Base-by-base conservation (phyloP, 2,113 vertebrate genomes). In the Dolichotis patagonum region DNA sequence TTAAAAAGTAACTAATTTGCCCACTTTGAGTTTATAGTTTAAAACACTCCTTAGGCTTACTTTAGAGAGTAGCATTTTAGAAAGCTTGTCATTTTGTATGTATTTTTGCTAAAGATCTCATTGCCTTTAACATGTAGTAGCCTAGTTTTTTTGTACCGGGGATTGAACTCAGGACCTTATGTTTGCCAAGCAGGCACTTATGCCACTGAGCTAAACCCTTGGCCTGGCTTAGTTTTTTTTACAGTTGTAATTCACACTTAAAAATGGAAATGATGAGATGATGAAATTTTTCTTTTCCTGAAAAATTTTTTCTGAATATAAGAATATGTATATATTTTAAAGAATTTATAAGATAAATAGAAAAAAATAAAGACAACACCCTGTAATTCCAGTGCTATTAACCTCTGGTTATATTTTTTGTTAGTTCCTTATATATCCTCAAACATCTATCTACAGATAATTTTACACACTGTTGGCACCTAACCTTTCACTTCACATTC, bases 121-220 rank as follows among this genome's bases (percentile, higher is more conserved):
- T 32, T 95, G 30, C 14, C 5, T 75, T 19, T 49, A 46, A 73
- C 17, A 24, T 82, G 80, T 41, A 73, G 65, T 69, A 67, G 22
- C 80, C 52, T 78, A 49, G 22, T 14, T 85, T 92, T 94, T 85
- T n/a, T n/a, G n/a, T n/a, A n/a, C n/a, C n/a, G n/a, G n/a, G n/a
- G n/a, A n/a, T n/a, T n/a, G n/a, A n/a, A n/a, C n/a, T n/a, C n/a
- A n/a, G n/a, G n/a, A n/a, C n/a, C n/a, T n/a, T n/a, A n/a, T n/a
- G n/a, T n/a, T n/a, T n/a, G n/a, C n/a, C n/a, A n/a, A n/a, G n/a
- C n/a, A n/a, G n/a, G n/a, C n/a, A n/a, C n/a, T n/a, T n/a, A n/a
- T n/a, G n/a, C n/a, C n/a, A n/a, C n/a, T n/a, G n/a, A n/a, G n/a
- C n/a, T n/a, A n/a, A n/a, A n/a, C n/a, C n/a, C n/a, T n/a, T n/a